Evolutionary conservation across 2,113 vertebrate genomes (phyloP).

Genomic region (Psittacara wagleri): DNA sequence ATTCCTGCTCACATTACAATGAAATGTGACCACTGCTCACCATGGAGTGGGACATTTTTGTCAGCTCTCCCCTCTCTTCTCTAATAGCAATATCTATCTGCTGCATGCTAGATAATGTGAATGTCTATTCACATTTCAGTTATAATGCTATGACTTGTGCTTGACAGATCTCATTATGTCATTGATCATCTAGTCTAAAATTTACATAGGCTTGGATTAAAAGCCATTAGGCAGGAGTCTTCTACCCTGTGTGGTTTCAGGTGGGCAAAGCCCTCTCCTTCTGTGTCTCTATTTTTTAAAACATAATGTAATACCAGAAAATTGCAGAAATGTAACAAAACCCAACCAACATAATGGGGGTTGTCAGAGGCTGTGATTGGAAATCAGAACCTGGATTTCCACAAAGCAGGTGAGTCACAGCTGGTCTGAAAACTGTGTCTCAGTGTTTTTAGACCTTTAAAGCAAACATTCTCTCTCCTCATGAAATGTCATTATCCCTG

Average conservation of each 20-base stretch:
- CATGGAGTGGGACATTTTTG: constrained; percentile 18
- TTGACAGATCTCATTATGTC: constrained; percentile 72
- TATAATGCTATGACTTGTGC: constrained; percentile 38
- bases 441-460: not conserved
- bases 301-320: not conserved
- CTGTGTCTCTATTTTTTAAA: not conserved
- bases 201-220: constrained; percentile 54
- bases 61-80: constrained; percentile 54
- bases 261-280: not conserved
- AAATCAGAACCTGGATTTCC: not conserved
- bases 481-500: not conserved
- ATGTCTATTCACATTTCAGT: constrained; percentile 56
- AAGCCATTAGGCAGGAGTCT: not conserved
- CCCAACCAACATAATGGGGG: not conserved
- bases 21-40: constrained; percentile 53
- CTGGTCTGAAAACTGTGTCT: not conserved
- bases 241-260: not conserved
- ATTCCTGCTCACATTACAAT: constrained; percentile 32
- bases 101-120: constrained; percentile 35
- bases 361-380: not conserved
- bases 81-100: constrained; percentile 61
- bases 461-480: not conserved
- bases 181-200: constrained; percentile 37
- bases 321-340: not conserved
- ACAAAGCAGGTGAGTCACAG: not conserved